Evolutionary conservation across 2,797 vertebrate genomes (phyloP).

Genomic region (Nannoperca australis): DNA sequence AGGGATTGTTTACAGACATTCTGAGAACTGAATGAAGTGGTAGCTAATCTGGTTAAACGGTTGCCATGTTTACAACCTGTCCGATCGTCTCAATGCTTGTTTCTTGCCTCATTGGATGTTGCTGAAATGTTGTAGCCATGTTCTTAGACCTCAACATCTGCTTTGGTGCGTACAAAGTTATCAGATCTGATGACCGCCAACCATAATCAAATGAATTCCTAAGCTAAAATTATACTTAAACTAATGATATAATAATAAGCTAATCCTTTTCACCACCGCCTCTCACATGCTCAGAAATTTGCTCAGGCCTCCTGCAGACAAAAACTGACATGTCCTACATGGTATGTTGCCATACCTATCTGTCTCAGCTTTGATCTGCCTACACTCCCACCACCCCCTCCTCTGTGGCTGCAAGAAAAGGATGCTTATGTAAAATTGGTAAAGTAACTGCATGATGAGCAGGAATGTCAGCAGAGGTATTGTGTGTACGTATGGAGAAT

Average conservation of each 20-base stretch:
- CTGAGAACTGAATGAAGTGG: background rate
- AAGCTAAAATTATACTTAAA: conserved; percentile 9
- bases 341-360: conserved; percentile 56
- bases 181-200: background rate
- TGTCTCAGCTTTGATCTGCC: conserved; percentile 72
- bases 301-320: conserved; percentile 41
- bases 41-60: background rate
- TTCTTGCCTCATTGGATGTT: background rate
- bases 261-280: background rate
- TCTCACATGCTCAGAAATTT: background rate
- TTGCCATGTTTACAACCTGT: conserved; percentile 1
- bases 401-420: conserved; percentile 46
- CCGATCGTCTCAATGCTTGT: background rate
- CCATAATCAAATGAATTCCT: conserved; percentile 2
- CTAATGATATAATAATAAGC: conserved; percentile 2
- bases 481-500: conserved; percentile 34
- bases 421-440: conserved; percentile 54
- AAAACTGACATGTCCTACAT: conserved; percentile 58
- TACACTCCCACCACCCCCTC: background rate
- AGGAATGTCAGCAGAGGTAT: conserved; percentile 81
- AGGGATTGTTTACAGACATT: conserved; percentile 1
- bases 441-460: conserved; percentile 69
- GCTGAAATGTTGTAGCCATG: background rate
- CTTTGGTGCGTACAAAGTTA: background rate
- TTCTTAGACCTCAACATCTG: conserved; percentile 16